Evolutionary conservation across 2,797 vertebrate species (phyloP).

Genomic region (Momotus momota): DNA sequence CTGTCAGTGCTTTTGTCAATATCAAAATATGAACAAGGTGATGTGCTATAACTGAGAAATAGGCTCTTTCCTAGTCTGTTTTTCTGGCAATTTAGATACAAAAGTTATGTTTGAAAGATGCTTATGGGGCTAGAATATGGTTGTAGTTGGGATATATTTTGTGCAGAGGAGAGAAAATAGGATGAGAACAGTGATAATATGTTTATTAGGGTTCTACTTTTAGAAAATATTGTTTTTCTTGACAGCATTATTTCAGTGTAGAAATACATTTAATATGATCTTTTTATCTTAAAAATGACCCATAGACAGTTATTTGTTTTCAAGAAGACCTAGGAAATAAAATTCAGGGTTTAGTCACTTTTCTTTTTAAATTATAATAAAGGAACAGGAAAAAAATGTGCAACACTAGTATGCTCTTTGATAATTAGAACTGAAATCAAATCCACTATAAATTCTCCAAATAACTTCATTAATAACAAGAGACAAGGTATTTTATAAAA

Average conservation of each 20-base stretch:
- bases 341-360: background rate
- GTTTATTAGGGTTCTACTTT: background rate
- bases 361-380: background rate
- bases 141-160: background rate
- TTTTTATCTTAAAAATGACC: background rate
- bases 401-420: background rate
- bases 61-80: background rate
- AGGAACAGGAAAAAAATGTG: background rate
- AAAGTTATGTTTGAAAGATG: background rate
- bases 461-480: background rate
- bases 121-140: background rate
- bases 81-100: background rate
- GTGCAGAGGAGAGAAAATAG: background rate
- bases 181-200: background rate
- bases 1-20: background rate
- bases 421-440: background rate
- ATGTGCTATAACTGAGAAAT: background rate
- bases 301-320: background rate
- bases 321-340: background rate
- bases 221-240: background rate
- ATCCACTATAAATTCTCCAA: background rate
- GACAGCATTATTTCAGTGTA: background rate
- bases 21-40: background rate
- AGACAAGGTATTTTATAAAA: background rate
- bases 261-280: background rate